Base-by-base conservation (phyloP, 1,140 invertebrate genomes). In the Brachionus plicatilis region DNA sequence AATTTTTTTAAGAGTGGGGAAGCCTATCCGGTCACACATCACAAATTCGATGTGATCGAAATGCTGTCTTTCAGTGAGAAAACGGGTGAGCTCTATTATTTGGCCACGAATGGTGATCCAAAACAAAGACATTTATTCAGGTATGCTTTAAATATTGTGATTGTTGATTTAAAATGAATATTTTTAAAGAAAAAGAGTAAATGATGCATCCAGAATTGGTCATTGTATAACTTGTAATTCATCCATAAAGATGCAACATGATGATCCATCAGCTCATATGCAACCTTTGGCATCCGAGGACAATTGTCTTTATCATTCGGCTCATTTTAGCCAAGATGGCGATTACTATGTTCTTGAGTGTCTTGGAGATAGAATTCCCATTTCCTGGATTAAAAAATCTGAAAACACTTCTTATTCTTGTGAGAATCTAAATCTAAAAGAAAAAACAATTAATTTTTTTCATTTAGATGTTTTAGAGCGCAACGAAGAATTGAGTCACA, bases 91-190 rank as follows among this genome's bases (percentile, higher is more conserved):
- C 24, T 84, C n/a, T 84, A 50, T 24, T 84, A 70, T 84, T 47
- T 72, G n/a, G 66, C 82, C 12, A 84, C 82, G 20, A 47, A 68
- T 60, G 82, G 82, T n/a, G 82, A 84, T 70, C 82, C 82, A 7
- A 84, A 72, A 14, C 60, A 84, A 56, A 50, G n/a, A 56, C 66
- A 84, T 70, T 24, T 84, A 24, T 84, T 84, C n/a, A 47, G 37
- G 79, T 82, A 17, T 24, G 41, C 6, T 20, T 12, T 7, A 17
- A 60, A n/a, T 29, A 12, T 37, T 45, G 60, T 60, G 9, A 82
- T 37, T 37, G 17, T 20, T 11, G 12, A 20, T n/a, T 80, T 11
- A 65, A 24, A 56, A 17, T 20, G 24, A 56, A 53, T n/a, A 41
- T 82, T 27, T 60, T 24, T 27, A 82, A 2, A 82, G 65, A 50